Base-by-base conservation (phyloP, 2,113 vertebrate genomes). In the Vicugna pacos region DNA sequence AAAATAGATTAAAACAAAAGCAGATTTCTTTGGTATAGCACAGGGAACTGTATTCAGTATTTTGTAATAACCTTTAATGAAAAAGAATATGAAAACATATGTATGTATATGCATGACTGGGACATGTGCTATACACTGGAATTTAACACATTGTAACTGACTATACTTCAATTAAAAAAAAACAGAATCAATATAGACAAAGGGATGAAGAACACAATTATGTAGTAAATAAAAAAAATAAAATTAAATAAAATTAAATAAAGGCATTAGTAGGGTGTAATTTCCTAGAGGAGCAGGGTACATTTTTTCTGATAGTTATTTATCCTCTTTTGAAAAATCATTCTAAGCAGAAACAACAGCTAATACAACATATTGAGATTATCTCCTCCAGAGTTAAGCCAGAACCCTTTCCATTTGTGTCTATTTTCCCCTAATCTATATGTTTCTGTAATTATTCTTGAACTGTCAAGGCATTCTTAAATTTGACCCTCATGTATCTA, bases 311-410 rank as follows among this genome's bases (percentile, higher is more conserved):
- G 70, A 52, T n/a, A 77, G 5, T 58, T 35, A 54, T 77, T 89
- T 67, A 38, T 24, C 60, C 69, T 91, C 87, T 70, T 91, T n/a
- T 32, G 69, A 85, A 91, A 95, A 89, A 48, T 58, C 16, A 46
- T 42, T 42, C 38, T 42, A 46, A 46, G 11, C 22, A 89, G 8
- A 94, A 91, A 60, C 42, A 22, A 69, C 69, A 64, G 19, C 56
- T 81, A 94, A 76, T 54, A n/a, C 28, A 52, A 52, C 54, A 72
- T 50, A 62, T 26, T 15, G 73, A 79, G 30, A 72, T 67, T 38
- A 69, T 58, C 9, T 76, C 22, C 50, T 64, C 48, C 7, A 60
- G 50, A 90, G 62, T 17, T 38, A 32, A 58, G 9, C 50, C 69
- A 76, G 32, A 89, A 58, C 42, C 8, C n/a, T 64, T 35, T 64